These are phyloP conservation scores for Caenorhabditis sp. DNA, from an alignment of 2,888 invertebrate genomes.

Conservation along the genomic window DNA sequence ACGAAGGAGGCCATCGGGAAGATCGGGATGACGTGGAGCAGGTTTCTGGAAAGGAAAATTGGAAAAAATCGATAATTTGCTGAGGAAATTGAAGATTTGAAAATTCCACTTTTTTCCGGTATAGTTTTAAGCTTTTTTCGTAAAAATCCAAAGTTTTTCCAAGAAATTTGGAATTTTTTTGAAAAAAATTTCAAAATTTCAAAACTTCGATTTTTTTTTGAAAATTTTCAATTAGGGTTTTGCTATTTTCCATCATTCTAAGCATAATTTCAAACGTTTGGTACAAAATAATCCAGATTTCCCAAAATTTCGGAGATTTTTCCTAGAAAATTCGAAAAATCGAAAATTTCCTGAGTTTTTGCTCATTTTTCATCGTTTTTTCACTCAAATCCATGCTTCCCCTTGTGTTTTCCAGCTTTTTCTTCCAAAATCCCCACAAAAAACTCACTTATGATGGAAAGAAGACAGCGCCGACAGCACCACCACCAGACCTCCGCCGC, in stretches of 20 bases:
- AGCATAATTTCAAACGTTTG: no score
- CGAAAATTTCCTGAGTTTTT: no score
- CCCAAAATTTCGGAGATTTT: no score
- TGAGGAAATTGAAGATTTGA: no score
- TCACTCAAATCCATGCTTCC: no score
- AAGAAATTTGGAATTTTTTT: not conserved
- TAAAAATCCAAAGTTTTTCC: no score
- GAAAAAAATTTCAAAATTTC: no score
- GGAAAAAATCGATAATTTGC: no score
- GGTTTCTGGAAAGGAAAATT: slow-evolving; percentile 59
- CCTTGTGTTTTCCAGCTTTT: not conserved
- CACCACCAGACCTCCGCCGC: slow-evolving; percentile 68
- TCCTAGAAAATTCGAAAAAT: no score
- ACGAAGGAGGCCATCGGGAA: slow-evolving; percentile 71
- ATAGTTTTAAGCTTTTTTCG: not conserved
- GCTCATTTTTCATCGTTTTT: not conserved
- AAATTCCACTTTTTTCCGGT: not conserved
- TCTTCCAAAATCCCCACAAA: not conserved
- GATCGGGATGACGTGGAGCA: slow-evolving; percentile 69
- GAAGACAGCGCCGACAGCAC: slow-evolving; percentile 65
- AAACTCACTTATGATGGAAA: slow-evolving; percentile 70
- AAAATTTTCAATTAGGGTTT: not conserved
- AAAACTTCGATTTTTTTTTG: no score
- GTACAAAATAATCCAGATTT: no score
- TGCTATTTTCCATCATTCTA: not conserved